Evolutionary conservation across 2,888 invertebrate species (phyloP).

Genomic region (Frankliniella intonsa): DNA sequence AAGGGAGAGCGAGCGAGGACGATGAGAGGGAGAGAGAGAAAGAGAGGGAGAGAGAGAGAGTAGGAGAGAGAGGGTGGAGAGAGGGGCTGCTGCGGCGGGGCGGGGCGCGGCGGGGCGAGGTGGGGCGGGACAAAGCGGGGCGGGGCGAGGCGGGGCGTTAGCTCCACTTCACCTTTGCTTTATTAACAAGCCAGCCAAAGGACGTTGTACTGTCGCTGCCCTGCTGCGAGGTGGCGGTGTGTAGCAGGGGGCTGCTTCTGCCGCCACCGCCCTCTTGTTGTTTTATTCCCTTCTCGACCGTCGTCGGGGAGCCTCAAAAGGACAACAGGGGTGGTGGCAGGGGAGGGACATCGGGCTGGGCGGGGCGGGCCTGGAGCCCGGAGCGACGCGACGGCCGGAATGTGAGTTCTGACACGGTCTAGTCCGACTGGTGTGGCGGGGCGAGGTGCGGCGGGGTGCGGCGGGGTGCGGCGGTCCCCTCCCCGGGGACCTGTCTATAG

Average conservation of each 20-base stretch:
- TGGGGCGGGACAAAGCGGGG: background rate
- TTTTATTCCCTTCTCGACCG: no score
- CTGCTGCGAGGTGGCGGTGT: background rate
- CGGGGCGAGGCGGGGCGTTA: background rate
- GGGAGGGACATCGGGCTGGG: background rate
- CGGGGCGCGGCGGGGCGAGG: background rate
- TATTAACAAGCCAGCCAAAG: constrained; percentile 18
- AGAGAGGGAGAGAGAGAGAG: no score
- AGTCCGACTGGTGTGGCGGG: background rate
- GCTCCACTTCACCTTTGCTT: constrained; percentile 24
- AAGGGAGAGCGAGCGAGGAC: no score
- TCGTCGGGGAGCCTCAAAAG: no score
- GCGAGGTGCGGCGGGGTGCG: background rate
- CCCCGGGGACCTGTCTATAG: background rate
- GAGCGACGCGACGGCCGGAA: no score
- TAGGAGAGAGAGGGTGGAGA: background rate
- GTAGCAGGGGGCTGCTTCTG: no score
- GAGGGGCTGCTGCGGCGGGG: background rate
- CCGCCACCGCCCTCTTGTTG: no score
- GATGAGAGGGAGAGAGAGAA: no score
- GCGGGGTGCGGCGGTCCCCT: background rate
- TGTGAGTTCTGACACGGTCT: no score
- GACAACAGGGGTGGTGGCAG: no score
- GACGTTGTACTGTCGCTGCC: background rate
- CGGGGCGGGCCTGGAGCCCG: no score